Evolutionary conservation across 2,888 invertebrate species (phyloP).

Genomic region (Macrophya annulata): DNA sequence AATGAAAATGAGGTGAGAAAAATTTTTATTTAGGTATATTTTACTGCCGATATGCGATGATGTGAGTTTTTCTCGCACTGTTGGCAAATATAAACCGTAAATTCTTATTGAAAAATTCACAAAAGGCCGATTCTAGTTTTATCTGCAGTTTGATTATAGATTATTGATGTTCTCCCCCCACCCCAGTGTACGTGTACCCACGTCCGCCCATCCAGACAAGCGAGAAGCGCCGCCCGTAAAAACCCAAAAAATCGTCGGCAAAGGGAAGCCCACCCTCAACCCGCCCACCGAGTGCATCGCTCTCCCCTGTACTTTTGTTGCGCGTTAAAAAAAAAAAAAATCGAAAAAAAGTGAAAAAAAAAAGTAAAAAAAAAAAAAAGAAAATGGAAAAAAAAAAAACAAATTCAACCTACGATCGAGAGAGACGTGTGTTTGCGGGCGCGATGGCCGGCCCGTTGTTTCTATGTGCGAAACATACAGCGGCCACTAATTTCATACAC

Average conservation of each 20-base stretch:
- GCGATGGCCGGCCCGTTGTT: conserved; percentile 51
- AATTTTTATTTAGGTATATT: background rate
- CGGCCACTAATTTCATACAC: conserved; percentile 47
- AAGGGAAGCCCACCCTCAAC: conserved; percentile 70
- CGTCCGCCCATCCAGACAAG: conserved; percentile 75
- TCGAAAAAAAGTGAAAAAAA: conserved; percentile 9
- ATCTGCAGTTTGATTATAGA: conserved; percentile 79
- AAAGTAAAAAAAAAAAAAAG: background rate
- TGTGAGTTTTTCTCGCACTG: background rate
- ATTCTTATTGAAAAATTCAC: conserved; percentile 78
- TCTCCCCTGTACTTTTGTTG: conserved; percentile 61
- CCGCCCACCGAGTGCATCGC: conserved; percentile 69
- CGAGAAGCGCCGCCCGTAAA: conserved; percentile 74
- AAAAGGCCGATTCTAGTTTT: conserved; percentile 79
- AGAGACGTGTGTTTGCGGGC: conserved; percentile 50
- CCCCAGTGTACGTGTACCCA: conserved; percentile 59
- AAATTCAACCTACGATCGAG: conserved; percentile 43
- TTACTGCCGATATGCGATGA: background rate
- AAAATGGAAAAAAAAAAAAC: conserved; percentile 17
- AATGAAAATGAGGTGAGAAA: background rate
- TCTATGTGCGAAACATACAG: conserved; percentile 46
- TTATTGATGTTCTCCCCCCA: conserved; percentile 77
- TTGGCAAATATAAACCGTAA: conserved; percentile 63
- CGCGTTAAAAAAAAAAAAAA: conserved; percentile 33
- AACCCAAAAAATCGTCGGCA: conserved; percentile 78